phyloP scores from a whole-genome alignment of 30 jellyfish, hydroid and myxozoan genomes.

The Aurelia coerulea region DNA sequence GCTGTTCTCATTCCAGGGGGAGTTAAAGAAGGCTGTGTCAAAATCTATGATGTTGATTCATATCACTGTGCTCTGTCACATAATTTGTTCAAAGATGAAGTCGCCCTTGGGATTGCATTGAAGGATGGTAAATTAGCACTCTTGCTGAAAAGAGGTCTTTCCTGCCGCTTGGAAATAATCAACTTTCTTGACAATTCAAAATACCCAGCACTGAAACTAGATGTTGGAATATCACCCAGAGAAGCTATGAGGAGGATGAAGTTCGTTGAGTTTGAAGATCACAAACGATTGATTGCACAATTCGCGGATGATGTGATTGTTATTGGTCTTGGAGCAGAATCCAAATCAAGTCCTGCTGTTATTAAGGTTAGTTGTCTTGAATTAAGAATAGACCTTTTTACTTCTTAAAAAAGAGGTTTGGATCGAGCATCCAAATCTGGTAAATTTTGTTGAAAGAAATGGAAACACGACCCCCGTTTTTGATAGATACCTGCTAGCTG shows the following conservation, averaged over 20 bases:
- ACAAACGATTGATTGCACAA: constrained; percentile 11
- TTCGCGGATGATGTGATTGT: constrained; percentile 20
- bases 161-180: constrained; percentile 19
- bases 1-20: constrained; percentile 28
- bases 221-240: background rate
- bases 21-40: constrained; percentile 35
- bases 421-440: too few species aligned
- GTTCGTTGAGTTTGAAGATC: constrained; percentile 14
- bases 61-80: background rate
- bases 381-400: too few species aligned
- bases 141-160: constrained; percentile 19
- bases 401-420: too few species aligned
- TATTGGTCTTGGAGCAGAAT: constrained; percentile 5
- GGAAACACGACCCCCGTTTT: too few species aligned
- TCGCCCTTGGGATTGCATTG: constrained; percentile 36
- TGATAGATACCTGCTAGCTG: too few species aligned
- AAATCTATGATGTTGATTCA: constrained; percentile 21
- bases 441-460: too few species aligned
- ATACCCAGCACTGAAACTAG: background rate
- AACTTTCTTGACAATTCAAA: background rate
- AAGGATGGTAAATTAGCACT: constrained; percentile 24
- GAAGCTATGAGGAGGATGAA: background rate
- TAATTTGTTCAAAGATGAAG: constrained; percentile 2
- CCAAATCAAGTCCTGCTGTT: background rate
- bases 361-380: constrained; percentile 12